Evolutionary conservation across 2,888 invertebrate genomes (phyloP), one percentile per base, ranked within the genome.

Genomic region (Tortrix viridana): DNA sequence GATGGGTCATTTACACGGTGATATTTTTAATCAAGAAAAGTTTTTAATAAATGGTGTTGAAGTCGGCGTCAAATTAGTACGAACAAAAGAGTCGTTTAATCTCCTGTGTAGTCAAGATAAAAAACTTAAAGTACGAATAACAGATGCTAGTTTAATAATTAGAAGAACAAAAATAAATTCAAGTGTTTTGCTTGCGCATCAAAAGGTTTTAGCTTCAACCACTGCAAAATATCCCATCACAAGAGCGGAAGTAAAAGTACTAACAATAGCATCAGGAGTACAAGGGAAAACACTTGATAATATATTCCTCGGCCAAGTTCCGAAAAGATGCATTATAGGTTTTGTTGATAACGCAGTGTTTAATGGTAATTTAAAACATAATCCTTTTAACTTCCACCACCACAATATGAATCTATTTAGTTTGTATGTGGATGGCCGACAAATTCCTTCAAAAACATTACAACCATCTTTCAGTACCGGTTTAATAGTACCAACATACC

Each of bases 1-100:
- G 70, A 70, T 70, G 55, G 69, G 69, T 32, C 66, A 71, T 47
- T 56, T 69, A 44, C 71, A 69, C 50, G 71, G 68, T 44, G 69
- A 69, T 48, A 59, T 67, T 44, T 71, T 69, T 38, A 67, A 67
- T 19, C 68, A 70, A 26, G 26, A 26, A 1, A 55, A 46, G 7
- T 55, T 55, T 37, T 46, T 55, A 32, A 3, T 55, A 5, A 55
- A 55, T 37, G 55, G 44, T n/a, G 46, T 55, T 5, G 55, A 65
- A 66, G 64, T 66, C 60, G 47, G 62, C 57, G 54, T 71, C n/a
- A 70, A 67, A 60, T 58, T 60, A 63, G 54, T 65, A 9, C 65
- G 55, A 12, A 47, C 46, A 4, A 55, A 56, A 32, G 60, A 65
- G n/a, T 16, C 16, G 12, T 67, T 61, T 49, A 65, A 60, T 41